Conservation (phyloP, 2,797 vertebrate genomes). For the Scyliorhinus canicula region DNA sequence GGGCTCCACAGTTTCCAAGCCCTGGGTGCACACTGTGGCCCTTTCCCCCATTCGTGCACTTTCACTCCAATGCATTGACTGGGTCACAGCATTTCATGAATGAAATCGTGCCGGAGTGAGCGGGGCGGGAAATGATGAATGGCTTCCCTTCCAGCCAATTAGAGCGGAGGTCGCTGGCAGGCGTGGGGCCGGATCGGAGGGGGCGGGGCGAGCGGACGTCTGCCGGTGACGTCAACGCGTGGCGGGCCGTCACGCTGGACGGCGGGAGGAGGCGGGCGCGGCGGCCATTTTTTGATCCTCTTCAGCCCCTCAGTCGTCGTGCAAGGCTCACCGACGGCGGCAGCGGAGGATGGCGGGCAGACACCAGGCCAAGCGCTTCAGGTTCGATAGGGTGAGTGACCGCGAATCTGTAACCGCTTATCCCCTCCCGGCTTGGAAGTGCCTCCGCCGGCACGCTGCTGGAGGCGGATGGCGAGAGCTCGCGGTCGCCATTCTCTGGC, state of each 20-base stretch:
- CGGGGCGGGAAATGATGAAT: background rate
- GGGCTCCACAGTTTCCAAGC: too few relatives aligned
- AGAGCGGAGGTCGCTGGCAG: background rate
- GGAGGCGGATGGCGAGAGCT: background rate
- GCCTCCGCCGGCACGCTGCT: background rate
- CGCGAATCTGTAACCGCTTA: background rate
- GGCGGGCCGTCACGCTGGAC: background rate
- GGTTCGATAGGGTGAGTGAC: constrained; percentile 9
- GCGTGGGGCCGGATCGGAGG: background rate
- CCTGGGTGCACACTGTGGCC: too few relatives aligned
- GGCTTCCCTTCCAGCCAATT: background rate
- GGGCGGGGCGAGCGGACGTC: background rate
- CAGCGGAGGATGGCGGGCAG: constrained; percentile 26
- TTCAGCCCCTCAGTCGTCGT: background rate
- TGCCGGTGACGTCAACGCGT: background rate
- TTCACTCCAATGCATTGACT: background rate
- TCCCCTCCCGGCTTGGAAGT: background rate
- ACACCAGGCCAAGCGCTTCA: constrained; percentile 34
- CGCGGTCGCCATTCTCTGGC: background rate
- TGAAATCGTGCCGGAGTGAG: background rate
- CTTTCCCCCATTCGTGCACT: too few relatives aligned
- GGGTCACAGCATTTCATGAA: background rate
- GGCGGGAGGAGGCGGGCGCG: background rate
- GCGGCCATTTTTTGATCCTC: background rate
- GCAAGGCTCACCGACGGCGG: background rate